Evolutionary conservation across 2,888 invertebrate genomes (phyloP).

Genomic region (Pegoplata infirma): DNA sequence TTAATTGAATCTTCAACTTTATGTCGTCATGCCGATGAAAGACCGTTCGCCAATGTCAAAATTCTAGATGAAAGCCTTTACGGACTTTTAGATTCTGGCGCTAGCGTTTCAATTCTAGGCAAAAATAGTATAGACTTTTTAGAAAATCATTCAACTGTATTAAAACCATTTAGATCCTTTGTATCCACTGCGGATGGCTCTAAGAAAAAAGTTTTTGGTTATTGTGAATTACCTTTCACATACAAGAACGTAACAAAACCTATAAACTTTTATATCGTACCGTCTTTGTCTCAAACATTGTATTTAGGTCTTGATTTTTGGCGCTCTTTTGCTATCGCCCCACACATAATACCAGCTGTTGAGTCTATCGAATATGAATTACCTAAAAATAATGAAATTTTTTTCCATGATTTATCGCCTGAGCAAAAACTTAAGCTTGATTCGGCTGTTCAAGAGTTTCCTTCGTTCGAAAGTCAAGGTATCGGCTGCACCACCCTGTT

Average conservation of each 20-base stretch:
- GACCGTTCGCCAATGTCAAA: slow-evolving; percentile 26
- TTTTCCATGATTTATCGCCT: slow-evolving; percentile 8
- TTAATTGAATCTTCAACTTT: slow-evolving; percentile 5
- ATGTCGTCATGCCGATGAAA: not conserved
- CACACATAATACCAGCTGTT: too few relatives aligned
- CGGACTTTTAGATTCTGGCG: slow-evolving; percentile 33
- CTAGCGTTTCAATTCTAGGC: slow-evolving; percentile 34
- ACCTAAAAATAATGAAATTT: not conserved
- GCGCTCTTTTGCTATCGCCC: not conserved
- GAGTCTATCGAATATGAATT: too few relatives aligned
- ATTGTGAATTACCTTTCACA: slow-evolving; percentile 3
- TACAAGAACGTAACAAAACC: not conserved
- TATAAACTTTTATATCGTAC: slow-evolving; percentile 15
- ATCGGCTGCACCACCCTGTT: slow-evolving; percentile 21
- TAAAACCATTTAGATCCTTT: slow-evolving; percentile 9
- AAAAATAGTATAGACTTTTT: slow-evolving; percentile 32
- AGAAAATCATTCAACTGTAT: not conserved
- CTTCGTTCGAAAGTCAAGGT: slow-evolving; percentile 11
- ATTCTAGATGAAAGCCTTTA: not conserved
- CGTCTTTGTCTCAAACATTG: slow-evolving; percentile 1
- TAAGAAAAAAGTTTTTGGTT: slow-evolving; percentile 7
- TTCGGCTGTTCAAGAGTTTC: slow-evolving; percentile 12
- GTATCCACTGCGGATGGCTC: slow-evolving; percentile 40
- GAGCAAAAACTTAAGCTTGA: not conserved
- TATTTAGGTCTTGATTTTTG: slow-evolving; percentile 12